Percentiles rank a stretch among this genome's conserved stretches.
phyloP scores from a whole-genome alignment of 2,888 invertebrate species.

The Eupsilia transversa region DNA sequence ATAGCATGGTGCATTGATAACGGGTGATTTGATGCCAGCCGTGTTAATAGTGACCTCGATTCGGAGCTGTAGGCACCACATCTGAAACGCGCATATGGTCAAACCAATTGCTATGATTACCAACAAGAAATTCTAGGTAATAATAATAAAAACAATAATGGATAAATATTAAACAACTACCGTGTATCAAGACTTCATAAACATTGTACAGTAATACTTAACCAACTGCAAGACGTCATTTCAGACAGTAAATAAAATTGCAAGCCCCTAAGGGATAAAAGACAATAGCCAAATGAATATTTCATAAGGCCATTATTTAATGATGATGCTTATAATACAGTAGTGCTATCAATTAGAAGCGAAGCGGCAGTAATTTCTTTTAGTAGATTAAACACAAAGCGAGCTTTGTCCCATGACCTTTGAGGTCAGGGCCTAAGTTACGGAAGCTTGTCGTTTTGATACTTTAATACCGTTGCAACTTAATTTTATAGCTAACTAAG shows the following conservation, averaged over 20 bases:
- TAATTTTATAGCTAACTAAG: slow-evolving; percentile 41
- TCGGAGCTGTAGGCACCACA: slow-evolving; percentile 45
- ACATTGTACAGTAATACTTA: slow-evolving; percentile 60
- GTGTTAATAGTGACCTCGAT: slow-evolving; percentile 68
- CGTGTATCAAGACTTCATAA: slow-evolving; percentile 59
- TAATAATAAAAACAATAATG: slow-evolving; percentile 63
- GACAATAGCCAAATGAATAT: slow-evolving; percentile 81
- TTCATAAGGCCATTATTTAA: slow-evolving; percentile 80
- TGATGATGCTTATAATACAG: slow-evolving; percentile 78
- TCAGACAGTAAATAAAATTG: slow-evolving; percentile 66
- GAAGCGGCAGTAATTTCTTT: slow-evolving; percentile 78
- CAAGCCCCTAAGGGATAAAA: slow-evolving; percentile 64
- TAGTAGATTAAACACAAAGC: slow-evolving; percentile 71
- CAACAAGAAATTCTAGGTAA: slow-evolving; percentile 48
- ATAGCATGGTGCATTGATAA: slow-evolving; percentile 80
- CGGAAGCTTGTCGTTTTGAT: slow-evolving; percentile 59
- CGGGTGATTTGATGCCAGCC: slow-evolving; percentile 76
- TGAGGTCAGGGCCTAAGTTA: slow-evolving; percentile 61
- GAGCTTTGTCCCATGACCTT: slow-evolving; percentile 73
- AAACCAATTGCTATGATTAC: slow-evolving; percentile 58
- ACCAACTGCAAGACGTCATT: slow-evolving; percentile 63
- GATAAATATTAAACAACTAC: slow-evolving; percentile 53
- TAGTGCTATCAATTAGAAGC: slow-evolving; percentile 80
- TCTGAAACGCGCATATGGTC: slow-evolving; percentile 56
- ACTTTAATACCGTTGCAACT: slow-evolving; percentile 48